A percentile compares a stretch with the other conserved stretches of the same genome.
Evolutionary conservation across 2,888 invertebrate species (phyloP).

Genomic region (Hirtodrosophila trivittata): DNA sequence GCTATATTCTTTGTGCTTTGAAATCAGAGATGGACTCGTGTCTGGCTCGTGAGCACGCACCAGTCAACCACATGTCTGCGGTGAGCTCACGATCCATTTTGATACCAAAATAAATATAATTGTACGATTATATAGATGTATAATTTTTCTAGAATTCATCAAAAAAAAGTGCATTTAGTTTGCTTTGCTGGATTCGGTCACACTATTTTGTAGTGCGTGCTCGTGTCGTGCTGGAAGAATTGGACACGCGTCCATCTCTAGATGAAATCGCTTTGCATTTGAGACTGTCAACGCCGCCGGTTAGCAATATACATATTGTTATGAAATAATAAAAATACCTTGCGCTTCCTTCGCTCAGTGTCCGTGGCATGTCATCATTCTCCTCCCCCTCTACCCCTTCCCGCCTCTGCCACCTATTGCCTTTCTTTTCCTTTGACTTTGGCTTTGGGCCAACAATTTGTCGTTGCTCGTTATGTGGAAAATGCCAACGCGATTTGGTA

Average conservation of each 20-base stretch:
- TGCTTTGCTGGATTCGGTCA: neutral
- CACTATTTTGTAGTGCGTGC: neutral
- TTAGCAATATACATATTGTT: conserved; percentile 46
- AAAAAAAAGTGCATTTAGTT: too few species aligned
- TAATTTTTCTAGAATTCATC: too few species aligned
- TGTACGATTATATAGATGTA: too few species aligned
- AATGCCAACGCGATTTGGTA: conserved; percentile 38
- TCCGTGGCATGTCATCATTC: conserved; percentile 19
- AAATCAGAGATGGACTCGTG: neutral
- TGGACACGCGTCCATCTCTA: neutral
- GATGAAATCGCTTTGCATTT: conserved; percentile 13
- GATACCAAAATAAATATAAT: too few species aligned
- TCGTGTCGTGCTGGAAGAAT: neutral
- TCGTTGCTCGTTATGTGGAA: conserved; percentile 42
- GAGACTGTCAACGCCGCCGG: conserved; percentile 41
- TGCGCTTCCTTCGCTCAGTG: conserved; percentile 16
- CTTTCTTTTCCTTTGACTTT: conserved; percentile 31
- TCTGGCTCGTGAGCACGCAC: neutral
- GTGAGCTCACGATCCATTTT: too few species aligned
- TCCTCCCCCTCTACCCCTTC: neutral
- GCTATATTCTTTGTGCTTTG: neutral
- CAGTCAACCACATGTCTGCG: too few species aligned
- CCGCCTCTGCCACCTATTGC: neutral
- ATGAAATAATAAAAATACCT: conserved; percentile 43
- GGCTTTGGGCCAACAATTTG: conserved; percentile 55